Base-by-base conservation (phyloP, 2,888 invertebrate genomes). In the Drosophila aldrichi region DNA sequence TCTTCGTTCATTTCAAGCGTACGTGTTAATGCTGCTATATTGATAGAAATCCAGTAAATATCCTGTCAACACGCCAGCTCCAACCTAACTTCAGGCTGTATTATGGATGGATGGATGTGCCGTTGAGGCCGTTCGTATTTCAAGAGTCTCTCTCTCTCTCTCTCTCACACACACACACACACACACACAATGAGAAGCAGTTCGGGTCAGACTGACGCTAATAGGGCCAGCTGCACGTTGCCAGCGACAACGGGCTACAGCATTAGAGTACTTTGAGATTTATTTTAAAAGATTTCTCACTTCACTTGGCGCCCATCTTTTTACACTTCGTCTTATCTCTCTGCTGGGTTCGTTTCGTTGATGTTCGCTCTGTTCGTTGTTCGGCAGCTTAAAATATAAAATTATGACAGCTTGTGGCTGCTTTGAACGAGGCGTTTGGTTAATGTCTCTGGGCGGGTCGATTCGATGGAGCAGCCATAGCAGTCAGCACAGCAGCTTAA, bases 31-130 rank as follows among this genome's bases (percentile, higher is more conserved):
- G 72, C 82, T 54, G 79, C 61, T 69, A 87, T 90, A 87, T 90
- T 86, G 85, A 86, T 86, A 89, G 88, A 90, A 87, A 89, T 87
- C 85, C 88, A 83, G 89, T 89, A 81, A 87, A 89, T 89, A 85
- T 85, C 89, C 88, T 85, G 85, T 85, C 89, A 89, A 89, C 85
- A 90, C 71, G 69, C 77, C 49, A 49, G 44, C 58, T 41, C 41
- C 32, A 43, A 34, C 54, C 36, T 63, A 54, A 54, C 66, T 61
- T 55, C 60, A 49, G 70, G 70, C 66, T 60, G 52, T 57, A 49
- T 63, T 57, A 29, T 51, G 57, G 16, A 40, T 51, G 29, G 34
- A n/a, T 34, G 51, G 25, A 48, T 29, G 52, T 36, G 36, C 2
- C 14, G 22, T 38, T 38, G 22, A 38, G 52, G 52, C 10, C 32